A percentile compares a stretch with the other conserved stretches of the same genome.
phyloP scores from a whole-genome alignment of 2,888 invertebrate genomes.

The Andricus quercusramuli region DNA sequence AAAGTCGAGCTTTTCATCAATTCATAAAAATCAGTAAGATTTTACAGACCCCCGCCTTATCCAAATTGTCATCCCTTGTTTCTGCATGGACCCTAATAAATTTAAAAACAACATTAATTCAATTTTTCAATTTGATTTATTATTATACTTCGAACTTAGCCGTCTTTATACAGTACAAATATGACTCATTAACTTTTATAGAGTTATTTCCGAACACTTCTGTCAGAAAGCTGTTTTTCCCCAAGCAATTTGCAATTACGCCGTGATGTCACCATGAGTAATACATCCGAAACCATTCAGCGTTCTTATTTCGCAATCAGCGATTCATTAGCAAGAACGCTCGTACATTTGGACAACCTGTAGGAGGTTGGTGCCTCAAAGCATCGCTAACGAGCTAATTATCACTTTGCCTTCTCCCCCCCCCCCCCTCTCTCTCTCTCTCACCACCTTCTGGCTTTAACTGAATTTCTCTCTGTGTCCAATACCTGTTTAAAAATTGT shows the following conservation, averaged over 20 bases:
- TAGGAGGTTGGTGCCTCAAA: constrained; percentile 59
- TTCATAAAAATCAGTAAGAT: no score
- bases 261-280: neutral
- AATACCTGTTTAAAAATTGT: constrained; percentile 13
- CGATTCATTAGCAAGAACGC: constrained; percentile 52
- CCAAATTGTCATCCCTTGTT: no score
- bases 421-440: neutral
- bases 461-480: constrained; percentile 28
- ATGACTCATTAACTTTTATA: neutral
- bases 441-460: constrained; percentile 6
- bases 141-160: no score
- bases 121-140: no score
- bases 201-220: neutral
- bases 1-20: no score
- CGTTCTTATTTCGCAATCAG: constrained; percentile 47
- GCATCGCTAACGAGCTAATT: constrained; percentile 66
- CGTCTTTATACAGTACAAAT: no score
- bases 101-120: no score
- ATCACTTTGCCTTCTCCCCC: constrained; percentile 53
- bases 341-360: constrained; percentile 54
- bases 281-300: constrained; percentile 14
- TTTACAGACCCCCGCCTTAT: no score
- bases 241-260: constrained; percentile 11
- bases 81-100: no score
- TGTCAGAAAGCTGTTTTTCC: neutral